Evolutionary conservation across 2,888 invertebrate species (phyloP), one percentile per base, ranked within the genome.

Genomic region (Hirtodrosophila trivittata): DNA sequence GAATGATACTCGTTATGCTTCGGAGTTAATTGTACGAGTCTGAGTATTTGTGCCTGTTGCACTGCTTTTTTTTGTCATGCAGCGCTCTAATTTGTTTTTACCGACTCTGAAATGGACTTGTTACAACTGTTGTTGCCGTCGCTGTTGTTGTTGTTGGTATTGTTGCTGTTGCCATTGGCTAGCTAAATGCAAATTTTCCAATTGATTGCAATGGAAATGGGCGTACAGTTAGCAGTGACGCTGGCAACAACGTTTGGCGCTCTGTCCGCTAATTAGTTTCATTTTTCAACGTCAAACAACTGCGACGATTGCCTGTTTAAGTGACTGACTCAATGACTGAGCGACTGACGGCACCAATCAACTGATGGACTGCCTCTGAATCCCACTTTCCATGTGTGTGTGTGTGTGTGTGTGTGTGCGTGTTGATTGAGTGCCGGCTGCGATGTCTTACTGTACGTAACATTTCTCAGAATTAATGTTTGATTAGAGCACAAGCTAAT

Each of bases 101-200:
- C 58, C 71, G 67, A 72, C 66, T 60, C 66, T 66, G 33, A 77
- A 77, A 66, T 71, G 60, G 68, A 66, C 76, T 72, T 65, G 75
- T 71, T 78, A 68, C 58, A 66, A 66, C 55, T 73, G 69, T 42
- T 59, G 59, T 51, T 46, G 76, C 35, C 39, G 45, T 45, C 26
- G 57, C 41, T 1, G 32, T 57, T 21, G 46, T 26, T 46, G 45
- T 47, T 30, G 33, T 45, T 49, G 14, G 21, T 4, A n/a, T 2
- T 28, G 65, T 50, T 73, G 69, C 38, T 59, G 67, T 51, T 46
- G 76, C 35, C 43, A 41, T 42, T 57, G 58, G 45, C 51, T 62
- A 62, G 80, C 68, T 52, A 86, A 80, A 87, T 87, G 83, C 86
- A 87, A 83, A 86, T 87, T 83, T 74, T 68, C 77, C 77, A 86